Conservation (phyloP, 1,140 invertebrate species). For the Rhopalosiphum maidis region DNA sequence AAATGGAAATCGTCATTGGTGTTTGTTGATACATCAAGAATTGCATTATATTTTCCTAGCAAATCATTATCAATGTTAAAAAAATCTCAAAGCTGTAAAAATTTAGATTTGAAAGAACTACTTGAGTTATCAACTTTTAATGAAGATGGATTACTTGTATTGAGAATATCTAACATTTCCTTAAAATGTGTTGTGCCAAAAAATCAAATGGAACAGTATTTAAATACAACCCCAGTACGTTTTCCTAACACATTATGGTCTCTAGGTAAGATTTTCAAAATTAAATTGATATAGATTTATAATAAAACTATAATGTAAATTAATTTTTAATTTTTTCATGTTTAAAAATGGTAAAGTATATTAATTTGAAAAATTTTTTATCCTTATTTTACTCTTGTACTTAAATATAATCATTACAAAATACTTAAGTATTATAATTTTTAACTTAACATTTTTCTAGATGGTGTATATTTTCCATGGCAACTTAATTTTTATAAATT, state of each 20-base stretch:
- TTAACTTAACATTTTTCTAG: constrained; percentile 15
- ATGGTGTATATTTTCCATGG: constrained; percentile 51
- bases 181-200: constrained; percentile 43
- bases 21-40: constrained; percentile 45
- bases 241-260: constrained; percentile 48
- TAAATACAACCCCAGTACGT: constrained; percentile 26
- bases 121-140: constrained; percentile 15
- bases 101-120: constrained; percentile 11
- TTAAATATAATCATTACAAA: not conserved
- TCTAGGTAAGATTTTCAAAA: not conserved
- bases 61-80: constrained; percentile 52
- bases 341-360: not conserved
- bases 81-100: constrained; percentile 10
- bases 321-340: no score
- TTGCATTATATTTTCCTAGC: constrained; percentile 48
- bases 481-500: constrained; percentile 44
- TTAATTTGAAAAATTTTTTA: not conserved
- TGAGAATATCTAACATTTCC: constrained; percentile 42
- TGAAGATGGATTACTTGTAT: constrained; percentile 39
- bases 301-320: not conserved
- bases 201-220: constrained; percentile 53
- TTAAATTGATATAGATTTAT: not conserved
- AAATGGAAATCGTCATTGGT: constrained; percentile 53
- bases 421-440: not conserved
- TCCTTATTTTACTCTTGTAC: not conserved